A percentile compares a stretch with the other conserved stretches of the same genome.
These are phyloP conservation scores for Nyctereutes procyonoides DNA, from an alignment of 2,113 vertebrate genomes.

Conservation along the genomic window DNA sequence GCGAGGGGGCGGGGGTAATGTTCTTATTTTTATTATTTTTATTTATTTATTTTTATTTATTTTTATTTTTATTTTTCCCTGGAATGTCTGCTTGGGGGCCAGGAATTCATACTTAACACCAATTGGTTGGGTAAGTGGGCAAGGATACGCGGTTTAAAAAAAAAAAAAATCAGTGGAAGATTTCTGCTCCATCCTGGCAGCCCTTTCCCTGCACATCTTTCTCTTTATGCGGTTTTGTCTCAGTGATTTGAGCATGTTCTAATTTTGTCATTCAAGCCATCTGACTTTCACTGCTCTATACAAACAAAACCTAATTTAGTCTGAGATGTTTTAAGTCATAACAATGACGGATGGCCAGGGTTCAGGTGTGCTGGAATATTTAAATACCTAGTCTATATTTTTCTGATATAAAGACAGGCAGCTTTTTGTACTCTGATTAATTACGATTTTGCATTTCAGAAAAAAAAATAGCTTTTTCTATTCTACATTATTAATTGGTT, in stretches of 20 bases:
- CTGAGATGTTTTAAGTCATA: constrained; percentile 96
- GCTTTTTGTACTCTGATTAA: constrained; percentile 91
- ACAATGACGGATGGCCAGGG: constrained; percentile 98
- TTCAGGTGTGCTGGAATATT: constrained; percentile 96
- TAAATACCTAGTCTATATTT: constrained; percentile 90
- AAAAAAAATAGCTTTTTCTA: constrained; percentile 89
- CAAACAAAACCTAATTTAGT: constrained; percentile 99
- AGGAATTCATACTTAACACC: constrained; percentile 50
- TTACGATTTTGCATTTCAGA: constrained; percentile 90
- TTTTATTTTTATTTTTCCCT: not conserved
- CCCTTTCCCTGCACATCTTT: constrained; percentile 84
- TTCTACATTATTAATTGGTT: constrained; percentile 96
- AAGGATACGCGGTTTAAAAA: not conserved
- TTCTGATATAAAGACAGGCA: constrained; percentile 89
- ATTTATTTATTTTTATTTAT: too few relatives aligned
- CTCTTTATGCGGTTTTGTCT: constrained; percentile 88
- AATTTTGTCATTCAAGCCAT: constrained; percentile 98
- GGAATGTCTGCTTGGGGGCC: constrained; percentile 55
- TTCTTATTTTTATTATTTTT: not conserved
- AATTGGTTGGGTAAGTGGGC: not conserved
- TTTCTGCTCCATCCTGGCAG: constrained; percentile 83
- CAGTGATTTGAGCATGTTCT: constrained; percentile 90
- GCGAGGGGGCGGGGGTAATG: not conserved
- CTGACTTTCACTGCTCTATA: constrained; percentile 96
- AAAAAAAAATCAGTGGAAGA: constrained; percentile 79